Evolutionary conservation across 2,113 vertebrate species (phyloP).

Genomic region (Mola mola): DNA sequence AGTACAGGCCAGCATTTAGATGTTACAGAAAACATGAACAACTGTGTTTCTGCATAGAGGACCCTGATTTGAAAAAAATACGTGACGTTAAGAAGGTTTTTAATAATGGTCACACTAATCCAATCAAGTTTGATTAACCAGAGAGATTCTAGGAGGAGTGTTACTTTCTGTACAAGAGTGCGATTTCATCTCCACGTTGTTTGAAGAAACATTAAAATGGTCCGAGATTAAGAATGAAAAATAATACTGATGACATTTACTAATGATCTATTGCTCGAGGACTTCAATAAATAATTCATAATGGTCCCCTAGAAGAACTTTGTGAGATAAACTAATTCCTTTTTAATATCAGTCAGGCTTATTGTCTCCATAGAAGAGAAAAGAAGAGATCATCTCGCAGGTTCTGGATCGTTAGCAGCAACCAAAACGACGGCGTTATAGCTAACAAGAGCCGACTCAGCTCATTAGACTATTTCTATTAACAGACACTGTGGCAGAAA

Average conservation of each 20-base stretch:
- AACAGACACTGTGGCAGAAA: too few species aligned
- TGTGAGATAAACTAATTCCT: slow-evolving; percentile 27
- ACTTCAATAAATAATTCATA: slow-evolving; percentile 59
- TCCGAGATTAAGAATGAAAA: slow-evolving; percentile 40
- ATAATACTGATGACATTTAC: slow-evolving; percentile 46
- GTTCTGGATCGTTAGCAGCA: not conserved
- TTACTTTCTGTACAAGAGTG: not conserved
- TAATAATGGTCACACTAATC: not conserved
- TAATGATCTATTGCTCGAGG: slow-evolving; percentile 52
- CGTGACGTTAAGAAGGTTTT: not conserved
- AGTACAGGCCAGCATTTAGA: too few species aligned
- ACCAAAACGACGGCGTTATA: slow-evolving; percentile 1
- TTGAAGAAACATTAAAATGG: slow-evolving; percentile 18
- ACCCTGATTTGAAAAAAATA: not conserved
- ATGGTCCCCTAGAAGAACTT: slow-evolving; percentile 18
- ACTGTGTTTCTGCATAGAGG: too few species aligned
- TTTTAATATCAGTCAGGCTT: slow-evolving; percentile 19
- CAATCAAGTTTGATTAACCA: not conserved
- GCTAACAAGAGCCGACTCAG: slow-evolving; percentile 2
- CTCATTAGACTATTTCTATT: slow-evolving; percentile 36
- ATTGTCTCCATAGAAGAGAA: not conserved
- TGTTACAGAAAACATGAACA: too few species aligned
- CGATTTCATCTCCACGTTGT: slow-evolving; percentile 8
- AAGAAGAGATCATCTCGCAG: slow-evolving; percentile 4
- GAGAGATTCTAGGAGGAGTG: not conserved